Base-by-base conservation (phyloP, 2,888 invertebrate genomes). In the Sclerodermus sp. region DNA sequence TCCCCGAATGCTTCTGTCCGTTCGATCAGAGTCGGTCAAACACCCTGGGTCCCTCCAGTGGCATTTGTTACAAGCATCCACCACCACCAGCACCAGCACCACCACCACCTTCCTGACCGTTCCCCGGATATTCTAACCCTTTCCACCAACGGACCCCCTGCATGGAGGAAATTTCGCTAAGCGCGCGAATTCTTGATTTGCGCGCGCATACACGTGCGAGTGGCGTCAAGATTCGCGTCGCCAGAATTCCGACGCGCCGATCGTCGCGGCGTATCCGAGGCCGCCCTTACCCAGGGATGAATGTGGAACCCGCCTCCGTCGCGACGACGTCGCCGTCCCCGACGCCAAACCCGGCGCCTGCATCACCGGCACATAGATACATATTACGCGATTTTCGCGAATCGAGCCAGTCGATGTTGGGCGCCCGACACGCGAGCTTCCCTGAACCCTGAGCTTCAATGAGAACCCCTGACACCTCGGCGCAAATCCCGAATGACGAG, bases 221-320 rank as follows among this genome's bases (percentile, higher is more conserved):
- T 65, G 71, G 71, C 71, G 71, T 71, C 71, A 70, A 71, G 71
- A 70, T 64, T 69, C 58, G 64, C 70, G 72, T 71, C 72, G 72
- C 71, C 70, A 68, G 40, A 40, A 18, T 40, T 23, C 9, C 53
- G 62, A 60, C 64, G 66, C 65, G 66, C 62, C 65, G 60, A 57
- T 60, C 60, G 62, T 64, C 62, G 65, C 65, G 15, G 23, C 38
- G 38, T 31, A 56, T 53, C 51, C 57, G 54, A 58, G 52, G 49
- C 60, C 59, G 51, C 62, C 62, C 59, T 62, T 62, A 62, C n/a
- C n/a, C n/a, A n/a, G 45, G 60, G 52, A 57, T 49, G 54, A 58
- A 58, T 61, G 61, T 65, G 68, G 68, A 68, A 68, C 68, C 67
- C 63, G 56, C 10, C 36, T 13, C n/a, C 10, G 36, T 36, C 36